Conservation (phyloP, 2,113 vertebrate species). For the Dromiciops gliroides region DNA sequence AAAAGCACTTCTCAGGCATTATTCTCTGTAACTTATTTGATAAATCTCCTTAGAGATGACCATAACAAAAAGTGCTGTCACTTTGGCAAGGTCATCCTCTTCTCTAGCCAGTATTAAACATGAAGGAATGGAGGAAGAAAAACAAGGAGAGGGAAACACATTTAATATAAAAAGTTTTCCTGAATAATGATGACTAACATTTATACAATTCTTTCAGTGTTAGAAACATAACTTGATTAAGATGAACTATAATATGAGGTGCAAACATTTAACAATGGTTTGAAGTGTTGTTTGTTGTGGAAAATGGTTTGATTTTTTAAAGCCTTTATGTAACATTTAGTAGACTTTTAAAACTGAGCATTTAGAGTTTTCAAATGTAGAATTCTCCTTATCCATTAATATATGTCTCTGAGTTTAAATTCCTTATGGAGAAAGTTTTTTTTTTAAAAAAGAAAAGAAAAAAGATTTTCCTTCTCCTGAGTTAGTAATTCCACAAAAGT, state of each 20-base stretch:
- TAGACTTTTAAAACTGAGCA: conserved; percentile 60
- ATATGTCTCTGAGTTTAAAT: conserved; percentile 59
- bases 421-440: conserved; percentile 61
- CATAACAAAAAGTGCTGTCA: background rate
- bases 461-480: conserved; percentile 66
- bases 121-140: conserved; percentile 3
- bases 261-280: conserved; percentile 17
- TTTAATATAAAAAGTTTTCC: background rate
- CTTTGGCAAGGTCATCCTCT: background rate
- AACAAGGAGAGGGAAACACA: background rate
- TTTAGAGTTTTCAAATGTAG: conserved; percentile 67
- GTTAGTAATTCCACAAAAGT: conserved; percentile 69
- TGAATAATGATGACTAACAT: conserved; percentile 1
- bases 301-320: conserved; percentile 50
- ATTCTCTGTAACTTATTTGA: conserved; percentile 11
- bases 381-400: conserved; percentile 62
- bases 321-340: conserved; percentile 19
- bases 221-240: conserved; percentile 8
- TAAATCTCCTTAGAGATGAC: background rate
- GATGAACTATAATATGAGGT: conserved; percentile 28
- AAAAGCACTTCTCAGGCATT: background rate
- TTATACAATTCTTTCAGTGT: background rate
- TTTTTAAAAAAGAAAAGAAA: conserved; percentile 69
- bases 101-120: background rate
- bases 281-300: conserved; percentile 10